Percentiles rank a stretch among this genome's conserved stretches.
Evolutionary conservation across 2,113 vertebrate genomes (phyloP).

Genomic region (Prunella fulvescens): DNA sequence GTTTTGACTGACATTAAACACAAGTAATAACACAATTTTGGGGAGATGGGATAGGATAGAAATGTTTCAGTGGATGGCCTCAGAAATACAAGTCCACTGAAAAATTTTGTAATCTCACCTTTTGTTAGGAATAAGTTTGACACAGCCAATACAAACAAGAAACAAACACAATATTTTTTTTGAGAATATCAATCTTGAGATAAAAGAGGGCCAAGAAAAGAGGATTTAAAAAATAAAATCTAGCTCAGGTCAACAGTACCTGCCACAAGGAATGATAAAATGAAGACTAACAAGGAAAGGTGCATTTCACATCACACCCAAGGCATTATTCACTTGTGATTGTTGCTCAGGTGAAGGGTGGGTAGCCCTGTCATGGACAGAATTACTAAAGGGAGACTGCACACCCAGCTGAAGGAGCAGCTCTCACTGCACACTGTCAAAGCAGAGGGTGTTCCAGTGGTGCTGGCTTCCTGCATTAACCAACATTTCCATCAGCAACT

Average conservation of each 20-base stretch:
- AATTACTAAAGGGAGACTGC: background rate
- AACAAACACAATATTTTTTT: background rate
- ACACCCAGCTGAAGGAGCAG: background rate
- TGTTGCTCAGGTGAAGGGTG: background rate
- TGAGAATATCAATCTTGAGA: too few species aligned
- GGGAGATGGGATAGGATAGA: background rate
- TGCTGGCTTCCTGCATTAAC: background rate
- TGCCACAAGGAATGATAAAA: background rate
- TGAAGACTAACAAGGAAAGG: background rate
- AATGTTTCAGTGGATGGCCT: background rate
- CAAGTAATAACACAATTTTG: background rate
- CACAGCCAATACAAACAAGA: background rate
- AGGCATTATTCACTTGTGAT: background rate
- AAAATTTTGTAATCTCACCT: background rate
- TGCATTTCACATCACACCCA: background rate
- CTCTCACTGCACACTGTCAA: fast-evolving
- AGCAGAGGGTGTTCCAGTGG: background rate
- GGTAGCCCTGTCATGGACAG: background rate
- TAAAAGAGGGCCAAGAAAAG: background rate
- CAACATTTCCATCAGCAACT: background rate
- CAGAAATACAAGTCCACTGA: background rate
- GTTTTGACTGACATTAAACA: background rate
- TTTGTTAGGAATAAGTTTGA: background rate
- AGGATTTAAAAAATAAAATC: background rate
- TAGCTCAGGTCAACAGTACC: background rate